These are phyloP conservation scores for Osmerus eperlanus DNA, from an alignment of 2,113 vertebrate species.

Conservation along the genomic window DNA sequence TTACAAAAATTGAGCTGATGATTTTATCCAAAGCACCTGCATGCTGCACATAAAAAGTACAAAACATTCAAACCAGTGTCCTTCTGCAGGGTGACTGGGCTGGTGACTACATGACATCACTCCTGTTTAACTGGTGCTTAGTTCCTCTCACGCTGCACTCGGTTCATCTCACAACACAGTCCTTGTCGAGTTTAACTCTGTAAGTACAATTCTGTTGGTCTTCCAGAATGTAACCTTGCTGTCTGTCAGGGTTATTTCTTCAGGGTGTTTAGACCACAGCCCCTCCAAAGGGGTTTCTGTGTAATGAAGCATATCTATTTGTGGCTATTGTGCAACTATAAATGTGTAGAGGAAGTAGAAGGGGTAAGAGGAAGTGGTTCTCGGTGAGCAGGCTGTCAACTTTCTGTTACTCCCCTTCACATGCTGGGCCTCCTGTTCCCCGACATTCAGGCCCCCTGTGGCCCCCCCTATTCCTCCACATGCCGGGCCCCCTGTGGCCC, in stretches of 20 bases:
- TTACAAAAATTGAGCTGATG: not conserved
- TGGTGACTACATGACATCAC: too few species aligned
- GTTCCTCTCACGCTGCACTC: too few species aligned
- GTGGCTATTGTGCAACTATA: too few species aligned
- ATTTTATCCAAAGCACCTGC: not conserved
- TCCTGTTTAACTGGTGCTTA: too few species aligned
- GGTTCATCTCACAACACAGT: not conserved
- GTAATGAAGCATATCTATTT: not conserved
- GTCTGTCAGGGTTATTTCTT: not conserved
- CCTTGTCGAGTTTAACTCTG: not conserved
- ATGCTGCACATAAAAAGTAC: too few species aligned
- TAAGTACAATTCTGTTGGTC: not conserved
- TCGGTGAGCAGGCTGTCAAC: slow-evolving; percentile 44
- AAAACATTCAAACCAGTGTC: too few species aligned
- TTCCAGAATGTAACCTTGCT: too few species aligned
- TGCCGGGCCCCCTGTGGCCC: too few species aligned
- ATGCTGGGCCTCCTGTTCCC: not conserved
- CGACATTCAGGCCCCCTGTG: too few species aligned
- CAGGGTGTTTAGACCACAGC: too few species aligned
- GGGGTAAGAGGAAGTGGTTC: slow-evolving; percentile 67
- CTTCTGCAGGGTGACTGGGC: too few species aligned
- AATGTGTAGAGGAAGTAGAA: slow-evolving; percentile 23
- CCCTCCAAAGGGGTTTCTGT: not conserved
- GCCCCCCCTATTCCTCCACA: slow-evolving; percentile 24
- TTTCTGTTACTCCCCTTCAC: slow-evolving; percentile 45